Evolutionary conservation across 2,888 invertebrate species (phyloP).

Genomic region (Mimumesa dahlbomi): DNA sequence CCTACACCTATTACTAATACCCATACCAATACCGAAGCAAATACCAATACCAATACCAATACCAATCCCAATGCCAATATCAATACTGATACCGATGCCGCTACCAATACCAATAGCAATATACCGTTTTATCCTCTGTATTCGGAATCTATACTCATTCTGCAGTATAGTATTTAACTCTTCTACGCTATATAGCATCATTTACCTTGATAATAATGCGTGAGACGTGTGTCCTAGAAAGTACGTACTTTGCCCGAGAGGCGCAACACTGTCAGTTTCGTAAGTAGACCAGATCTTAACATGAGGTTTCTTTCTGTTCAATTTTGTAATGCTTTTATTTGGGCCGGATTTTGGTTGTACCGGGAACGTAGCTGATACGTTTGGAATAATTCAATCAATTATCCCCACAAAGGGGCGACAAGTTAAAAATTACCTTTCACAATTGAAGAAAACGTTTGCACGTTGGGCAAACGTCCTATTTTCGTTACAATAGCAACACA

Average conservation of each 20-base stretch:
- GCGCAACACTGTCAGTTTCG: slow-evolving; percentile 80
- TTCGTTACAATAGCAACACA: slow-evolving; percentile 1
- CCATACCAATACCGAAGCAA: slow-evolving; percentile 8
- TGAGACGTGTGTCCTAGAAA: slow-evolving; percentile 80
- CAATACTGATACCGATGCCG: no score
- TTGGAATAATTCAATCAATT: slow-evolving; percentile 13
- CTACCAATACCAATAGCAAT: slow-evolving; percentile 16
- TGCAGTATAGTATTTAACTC: slow-evolving; percentile 77
- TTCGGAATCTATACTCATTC: slow-evolving; percentile 69
- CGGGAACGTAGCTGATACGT: slow-evolving; percentile 51
- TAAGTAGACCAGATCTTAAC: slow-evolving; percentile 79
- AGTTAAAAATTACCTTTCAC: slow-evolving; percentile 3
- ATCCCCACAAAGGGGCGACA: no score
- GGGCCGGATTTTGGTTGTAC: slow-evolving; percentile 76
- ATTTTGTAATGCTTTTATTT: slow-evolving; percentile 70
- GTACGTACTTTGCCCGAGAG: slow-evolving; percentile 79
- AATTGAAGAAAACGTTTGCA: background rate
- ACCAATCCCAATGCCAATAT: background rate
- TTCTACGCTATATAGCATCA: slow-evolving; percentile 77
- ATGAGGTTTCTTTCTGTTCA: slow-evolving; percentile 72
- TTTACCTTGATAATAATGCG: slow-evolving; percentile 78
- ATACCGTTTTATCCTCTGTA: no score
- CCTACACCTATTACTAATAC: slow-evolving; percentile 9
- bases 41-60: slow-evolving; percentile 15
- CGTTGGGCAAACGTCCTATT: slow-evolving; percentile 5